Evolutionary conservation across 2,797 vertebrate species (phyloP), one percentile per base, ranked within the genome.

Genomic region (Cyprinella venusta): DNA sequence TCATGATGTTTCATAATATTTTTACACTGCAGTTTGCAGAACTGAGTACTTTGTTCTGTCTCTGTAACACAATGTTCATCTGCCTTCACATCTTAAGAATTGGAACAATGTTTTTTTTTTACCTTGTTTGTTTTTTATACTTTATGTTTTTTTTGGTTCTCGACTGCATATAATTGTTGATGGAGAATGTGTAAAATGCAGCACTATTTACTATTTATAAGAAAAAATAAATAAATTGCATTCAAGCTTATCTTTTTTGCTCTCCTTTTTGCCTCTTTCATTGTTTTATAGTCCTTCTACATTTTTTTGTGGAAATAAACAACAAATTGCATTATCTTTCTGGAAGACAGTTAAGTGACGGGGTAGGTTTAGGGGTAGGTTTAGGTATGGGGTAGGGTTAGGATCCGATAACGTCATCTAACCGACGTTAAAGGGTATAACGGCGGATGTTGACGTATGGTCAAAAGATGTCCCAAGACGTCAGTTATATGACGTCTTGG

Each of bases 131-230:
- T 63, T 93, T 93, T 93, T 85, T 91, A 90, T 87, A 79, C 79
- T 90, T 79, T 88, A 69, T 83, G 91, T 89, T 30, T 91, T 88
- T 93, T 82, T 52, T n/a, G 54, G 36, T 84, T 88, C 64, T 87
- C 85, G 90, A 89, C 88, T 88, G 86, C 76, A 85, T 93, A 88
- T 90, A 94, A 94, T 91, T 88, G 68, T 92, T 96, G 94, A 96
- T 96, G 95, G 94, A 96, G 96, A 93, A 95, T 61, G 92, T 98
- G 96, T 98, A 96, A 96, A 98, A 97, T 96, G 95, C 97, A 96
- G 96, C 97, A 98, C 97, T 99, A 98, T 98, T 94, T 98, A 97
- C 98, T 98, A 99, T 99, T 99, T 99, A 99, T 99, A 97, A 97
- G 96, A 97, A 98, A 85, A 92, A 91, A 90, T 89, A 76, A 92